A percentile compares a stretch with the other conserved stretches of the same genome.
phyloP scores from a whole-genome alignment of 2,888 invertebrate species.

The Callinectes sapidus region DNA sequence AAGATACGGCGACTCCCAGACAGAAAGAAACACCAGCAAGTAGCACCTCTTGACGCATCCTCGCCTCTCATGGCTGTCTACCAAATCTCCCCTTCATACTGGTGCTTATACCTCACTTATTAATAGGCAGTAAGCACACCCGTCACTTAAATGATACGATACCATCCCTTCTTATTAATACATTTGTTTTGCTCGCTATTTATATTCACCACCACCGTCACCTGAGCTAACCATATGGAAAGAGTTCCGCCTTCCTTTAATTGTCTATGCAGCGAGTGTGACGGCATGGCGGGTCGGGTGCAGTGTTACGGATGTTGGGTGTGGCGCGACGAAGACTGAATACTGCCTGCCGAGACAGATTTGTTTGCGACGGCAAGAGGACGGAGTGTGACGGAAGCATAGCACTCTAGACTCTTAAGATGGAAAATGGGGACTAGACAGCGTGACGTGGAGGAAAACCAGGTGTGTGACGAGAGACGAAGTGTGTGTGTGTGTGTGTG shows the following conservation, averaged over 20 bases:
- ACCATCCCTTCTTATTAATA: background rate
- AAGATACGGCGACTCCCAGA: background rate
- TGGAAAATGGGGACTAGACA: background rate
- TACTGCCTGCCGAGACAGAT: background rate
- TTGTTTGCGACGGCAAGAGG: background rate
- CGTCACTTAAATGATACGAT: background rate
- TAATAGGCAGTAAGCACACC: background rate
- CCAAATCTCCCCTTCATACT: background rate
- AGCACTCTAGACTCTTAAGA: background rate
- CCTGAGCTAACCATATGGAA: background rate
- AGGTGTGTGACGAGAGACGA: conserved; percentile 11
- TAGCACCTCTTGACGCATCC: background rate
- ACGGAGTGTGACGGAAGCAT: conserved; percentile 17
- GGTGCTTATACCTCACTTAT: background rate
- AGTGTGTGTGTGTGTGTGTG: conserved; percentile 30
- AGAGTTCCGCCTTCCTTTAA: background rate
- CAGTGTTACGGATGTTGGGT: conserved; percentile 22
- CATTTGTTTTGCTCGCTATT: background rate
- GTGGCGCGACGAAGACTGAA: conserved; percentile 9
- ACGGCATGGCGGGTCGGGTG: background rate
- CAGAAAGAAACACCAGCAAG: background rate
- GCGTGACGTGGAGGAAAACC: background rate
- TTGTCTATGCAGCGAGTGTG: background rate
- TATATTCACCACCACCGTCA: background rate
- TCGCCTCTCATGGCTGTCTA: background rate